Evolutionary conservation across 2,888 invertebrate genomes (phyloP), one percentile per base, ranked within the genome.

Genomic region (Blomia tropicalis): DNA sequence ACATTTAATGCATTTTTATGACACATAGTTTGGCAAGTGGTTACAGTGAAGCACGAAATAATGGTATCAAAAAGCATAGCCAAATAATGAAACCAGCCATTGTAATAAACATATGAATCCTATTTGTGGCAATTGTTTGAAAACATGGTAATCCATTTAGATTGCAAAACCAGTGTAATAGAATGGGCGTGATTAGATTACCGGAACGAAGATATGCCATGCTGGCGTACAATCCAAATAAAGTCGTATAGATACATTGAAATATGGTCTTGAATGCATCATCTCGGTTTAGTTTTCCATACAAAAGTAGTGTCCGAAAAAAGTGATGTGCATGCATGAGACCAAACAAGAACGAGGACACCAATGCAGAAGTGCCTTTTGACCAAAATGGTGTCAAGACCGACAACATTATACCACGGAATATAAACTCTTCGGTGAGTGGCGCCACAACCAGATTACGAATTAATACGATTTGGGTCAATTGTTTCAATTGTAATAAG

Each of bases 171-270:
- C 88, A 84, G 74, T 95, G 95, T 1, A 85, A 90, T 19, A 89
- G 74, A 69, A 92, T 81, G 2, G 90, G 87, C 1, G 92, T 87
- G 22, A 83, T 77, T 69, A 93, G 82, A 73, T 93, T 91, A 41
- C 84, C 85, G 69, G 92, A 93, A 72, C 85, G 82, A 11, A 85
- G 78, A 75, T 92, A 90, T 56, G 93, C 75, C 73, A 83, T 91
- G n/a, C 92, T 86, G 4, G 92, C 91, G 74, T 95, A 95, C 56
- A 85, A 84, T 64, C 93, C 95, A 77, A 95, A 95, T 58, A 93
- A 73, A 60, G 87, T 88, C 1, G 95, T 93, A 72, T 90, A 93
- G 0, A 79, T 77, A 72, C 91, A 85, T 74, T 95, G 93, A 73
- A 92, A 30, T 22, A 63, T 4, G 11, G 59, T 51, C 3, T 36